Evolutionary conservation across 92 coral and sea anemone species (phyloP).

Genomic region (Parazoanthus darwini): DNA sequence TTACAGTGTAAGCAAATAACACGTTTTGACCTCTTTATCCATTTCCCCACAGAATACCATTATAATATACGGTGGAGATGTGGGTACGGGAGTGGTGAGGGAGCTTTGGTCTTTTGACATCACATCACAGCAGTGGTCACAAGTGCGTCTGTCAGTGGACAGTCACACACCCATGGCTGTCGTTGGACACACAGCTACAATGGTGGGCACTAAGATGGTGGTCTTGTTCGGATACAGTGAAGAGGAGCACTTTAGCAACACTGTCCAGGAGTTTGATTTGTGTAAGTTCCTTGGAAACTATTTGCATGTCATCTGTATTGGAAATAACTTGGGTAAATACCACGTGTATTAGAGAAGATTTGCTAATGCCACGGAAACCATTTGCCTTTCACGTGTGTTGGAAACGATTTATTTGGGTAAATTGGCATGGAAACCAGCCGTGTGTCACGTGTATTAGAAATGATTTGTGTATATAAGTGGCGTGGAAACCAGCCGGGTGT

Average conservation of each 20-base stretch:
- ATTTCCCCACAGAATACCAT: conserved; percentile 50
- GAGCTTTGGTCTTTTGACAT: conserved; percentile 77
- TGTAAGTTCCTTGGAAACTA: conserved; percentile 48
- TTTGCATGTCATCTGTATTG: too few relatives aligned
- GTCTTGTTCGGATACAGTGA: conserved; percentile 84
- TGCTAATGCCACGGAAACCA: too few relatives aligned
- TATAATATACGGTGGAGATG: conserved; percentile 82
- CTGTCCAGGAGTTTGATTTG: conserved; percentile 83
- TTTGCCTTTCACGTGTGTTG: too few relatives aligned
- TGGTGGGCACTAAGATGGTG: conserved; percentile 72
- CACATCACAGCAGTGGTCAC: conserved; percentile 54
- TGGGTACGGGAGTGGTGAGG: conserved; percentile 46
- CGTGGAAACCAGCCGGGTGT: too few relatives aligned
- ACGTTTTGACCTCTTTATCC: not conserved
- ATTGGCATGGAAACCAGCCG: too few relatives aligned
- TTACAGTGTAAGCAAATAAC: too few relatives aligned
- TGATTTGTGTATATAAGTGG: too few relatives aligned
- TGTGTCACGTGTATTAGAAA: too few relatives aligned
- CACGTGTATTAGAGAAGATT: too few relatives aligned
- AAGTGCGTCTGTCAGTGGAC: conserved; percentile 31
- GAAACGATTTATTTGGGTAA: too few relatives aligned
- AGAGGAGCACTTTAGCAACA: conserved; percentile 61
- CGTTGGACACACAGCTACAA: conserved; percentile 89
- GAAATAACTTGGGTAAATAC: too few relatives aligned
- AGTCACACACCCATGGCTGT: conserved; percentile 71